These are phyloP conservation scores for Acanthis flammea DNA, from an alignment of 2,797 vertebrate species.

Conservation along the genomic window DNA sequence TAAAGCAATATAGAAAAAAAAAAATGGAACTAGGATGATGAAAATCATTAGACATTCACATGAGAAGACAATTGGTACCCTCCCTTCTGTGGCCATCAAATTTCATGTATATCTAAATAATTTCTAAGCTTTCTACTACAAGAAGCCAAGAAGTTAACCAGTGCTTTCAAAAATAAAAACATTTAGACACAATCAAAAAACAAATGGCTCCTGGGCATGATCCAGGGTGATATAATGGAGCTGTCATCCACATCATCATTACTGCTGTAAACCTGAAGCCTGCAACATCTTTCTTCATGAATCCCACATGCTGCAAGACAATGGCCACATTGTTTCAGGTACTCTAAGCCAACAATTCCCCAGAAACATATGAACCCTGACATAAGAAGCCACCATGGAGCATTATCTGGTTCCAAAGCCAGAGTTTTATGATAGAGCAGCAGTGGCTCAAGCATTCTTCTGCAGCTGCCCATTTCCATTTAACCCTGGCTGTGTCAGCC, in stretches of 20 bases:
- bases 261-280: neutral
- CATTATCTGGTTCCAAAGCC: neutral
- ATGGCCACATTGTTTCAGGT: neutral
- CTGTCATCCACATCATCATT: neutral
- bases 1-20: neutral
- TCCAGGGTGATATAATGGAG: neutral
- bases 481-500: neutral
- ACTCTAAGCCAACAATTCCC: neutral
- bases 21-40: neutral
- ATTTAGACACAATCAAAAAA: neutral
- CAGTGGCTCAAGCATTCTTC: neutral
- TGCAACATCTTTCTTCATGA: neutral
- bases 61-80: neutral
- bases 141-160: neutral
- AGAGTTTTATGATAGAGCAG: neutral
- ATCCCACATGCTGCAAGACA: neutral
- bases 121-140: neutral
- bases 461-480: neutral
- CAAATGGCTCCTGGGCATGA: neutral
- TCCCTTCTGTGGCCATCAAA: neutral
- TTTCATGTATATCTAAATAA: neutral
- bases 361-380: accelerated
- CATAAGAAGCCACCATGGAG: neutral
- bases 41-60: neutral
- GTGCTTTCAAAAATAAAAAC: neutral